These are phyloP conservation scores for Anaspis maculata DNA, from an alignment of 2,888 invertebrate species.

Conservation along the genomic window DNA sequence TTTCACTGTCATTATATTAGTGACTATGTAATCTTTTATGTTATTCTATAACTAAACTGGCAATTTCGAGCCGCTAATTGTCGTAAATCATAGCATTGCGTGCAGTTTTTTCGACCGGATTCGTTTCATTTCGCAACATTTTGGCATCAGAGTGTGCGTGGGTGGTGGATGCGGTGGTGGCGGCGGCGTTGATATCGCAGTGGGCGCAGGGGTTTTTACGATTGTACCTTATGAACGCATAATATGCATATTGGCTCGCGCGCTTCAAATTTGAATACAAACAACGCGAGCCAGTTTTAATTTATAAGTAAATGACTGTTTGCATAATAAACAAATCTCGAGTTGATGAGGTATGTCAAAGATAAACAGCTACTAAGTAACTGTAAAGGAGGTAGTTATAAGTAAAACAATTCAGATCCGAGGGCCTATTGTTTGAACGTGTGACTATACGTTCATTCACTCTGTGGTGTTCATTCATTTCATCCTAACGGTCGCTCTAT, in stretches of 20 bases:
- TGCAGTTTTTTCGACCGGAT: constrained; percentile 1
- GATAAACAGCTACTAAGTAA: constrained; percentile 14
- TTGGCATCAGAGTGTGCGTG: neutral
- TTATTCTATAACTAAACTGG: too few relatives aligned
- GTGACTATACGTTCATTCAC: constrained; percentile 24
- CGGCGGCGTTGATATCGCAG: neutral
- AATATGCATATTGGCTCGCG: neutral
- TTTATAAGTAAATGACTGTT: constrained; percentile 8
- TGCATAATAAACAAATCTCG: constrained; percentile 11
- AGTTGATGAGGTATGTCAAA: constrained; percentile 9
- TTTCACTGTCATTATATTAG: constrained; percentile 8
- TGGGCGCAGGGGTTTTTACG: too few relatives aligned
- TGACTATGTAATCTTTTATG: too few relatives aligned
- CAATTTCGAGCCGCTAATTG: too few relatives aligned
- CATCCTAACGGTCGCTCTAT: constrained; percentile 22
- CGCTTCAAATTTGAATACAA: constrained; percentile 13
- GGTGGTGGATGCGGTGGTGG: too few relatives aligned
- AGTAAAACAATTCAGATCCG: constrained; percentile 16
- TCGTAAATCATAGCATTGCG: constrained; percentile 8
- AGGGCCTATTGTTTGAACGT: constrained; percentile 23
- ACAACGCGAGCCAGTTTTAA: constrained; percentile 12
- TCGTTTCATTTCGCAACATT: neutral
- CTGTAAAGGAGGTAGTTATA: constrained; percentile 14
- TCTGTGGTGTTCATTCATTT: constrained; percentile 25
- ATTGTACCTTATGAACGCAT: neutral